phyloP scores from a whole-genome alignment of 2,113 vertebrate genomes.

The Cyprinodon brontotheroides region DNA sequence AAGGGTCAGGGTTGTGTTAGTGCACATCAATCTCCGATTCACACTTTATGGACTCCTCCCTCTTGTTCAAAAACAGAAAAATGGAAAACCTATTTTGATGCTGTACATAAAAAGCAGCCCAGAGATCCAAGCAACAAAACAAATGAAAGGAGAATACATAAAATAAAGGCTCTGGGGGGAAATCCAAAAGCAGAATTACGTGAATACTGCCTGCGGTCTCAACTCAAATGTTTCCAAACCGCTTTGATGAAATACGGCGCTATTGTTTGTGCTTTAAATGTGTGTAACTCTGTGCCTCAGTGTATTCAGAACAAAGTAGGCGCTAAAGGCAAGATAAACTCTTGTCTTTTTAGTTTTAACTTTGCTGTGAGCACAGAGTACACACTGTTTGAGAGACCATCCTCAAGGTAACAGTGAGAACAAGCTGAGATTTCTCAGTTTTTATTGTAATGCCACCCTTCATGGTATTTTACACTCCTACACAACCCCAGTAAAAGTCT shows the following conservation, averaged over 20 bases:
- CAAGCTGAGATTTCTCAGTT: constrained; percentile 16
- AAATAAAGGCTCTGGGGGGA: constrained; percentile 21
- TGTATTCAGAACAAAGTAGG: constrained; percentile 62
- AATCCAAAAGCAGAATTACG: constrained; percentile 15
- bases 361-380: constrained; percentile 41
- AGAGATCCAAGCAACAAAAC: constrained; percentile 19
- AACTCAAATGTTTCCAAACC: constrained; percentile 52
- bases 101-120: constrained; percentile 1
- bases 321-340: constrained; percentile 51
- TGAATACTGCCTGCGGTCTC: constrained; percentile 36
- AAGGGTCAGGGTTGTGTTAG: constrained; percentile 12
- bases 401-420: constrained; percentile 51
- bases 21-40: constrained; percentile 18
- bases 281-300: constrained; percentile 23
- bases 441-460: constrained; percentile 13
- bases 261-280: constrained; percentile 56
- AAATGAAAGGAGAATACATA: constrained; percentile 18
- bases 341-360: constrained; percentile 47
- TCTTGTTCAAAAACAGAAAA: constrained; percentile 11
- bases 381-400: constrained; percentile 33
- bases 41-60: not conserved
- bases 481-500: constrained; percentile 19
- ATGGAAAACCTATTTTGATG: constrained; percentile 11
- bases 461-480: constrained; percentile 23
- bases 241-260: constrained; percentile 55